Percentiles rank a stretch among this genome's conserved stretches.
Evolutionary conservation across 2,797 vertebrate genomes (phyloP).

Genomic region (Lepilemur septentrionalis): DNA sequence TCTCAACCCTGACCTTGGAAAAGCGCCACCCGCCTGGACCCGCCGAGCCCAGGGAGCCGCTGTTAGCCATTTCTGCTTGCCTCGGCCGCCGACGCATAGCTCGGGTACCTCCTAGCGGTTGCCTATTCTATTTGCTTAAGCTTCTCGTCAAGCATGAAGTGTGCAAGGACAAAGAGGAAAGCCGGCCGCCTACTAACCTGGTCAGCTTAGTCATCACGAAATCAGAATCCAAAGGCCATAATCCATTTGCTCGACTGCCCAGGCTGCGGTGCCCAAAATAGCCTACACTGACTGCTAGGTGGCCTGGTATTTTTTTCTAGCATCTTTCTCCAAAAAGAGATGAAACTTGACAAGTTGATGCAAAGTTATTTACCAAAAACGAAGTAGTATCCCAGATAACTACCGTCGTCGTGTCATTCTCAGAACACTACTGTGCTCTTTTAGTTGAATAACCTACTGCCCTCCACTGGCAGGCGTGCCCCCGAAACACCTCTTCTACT

Average conservation of each 20-base stretch:
- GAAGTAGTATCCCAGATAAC: background rate
- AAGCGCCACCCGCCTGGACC: background rate
- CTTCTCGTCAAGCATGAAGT: background rate
- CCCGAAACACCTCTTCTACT: background rate
- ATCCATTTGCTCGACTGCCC: background rate
- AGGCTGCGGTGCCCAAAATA: background rate
- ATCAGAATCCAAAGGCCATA: background rate
- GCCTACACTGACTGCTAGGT: background rate
- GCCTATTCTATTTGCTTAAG: background rate
- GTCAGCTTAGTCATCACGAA: background rate
- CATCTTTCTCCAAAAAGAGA: background rate
- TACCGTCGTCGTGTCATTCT: background rate
- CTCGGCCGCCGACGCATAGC: background rate
- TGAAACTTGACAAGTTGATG: background rate
- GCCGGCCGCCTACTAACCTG: background rate
- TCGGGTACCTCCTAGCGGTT: constrained; percentile 66
- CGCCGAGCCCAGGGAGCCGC: background rate
- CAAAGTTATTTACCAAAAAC: constrained; percentile 44
- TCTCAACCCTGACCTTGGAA: constrained; percentile 18
- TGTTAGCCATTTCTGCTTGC: background rate
- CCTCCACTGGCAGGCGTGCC: background rate
- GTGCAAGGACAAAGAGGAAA: constrained; percentile 62
- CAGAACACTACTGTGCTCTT: background rate
- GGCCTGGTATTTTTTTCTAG: background rate
- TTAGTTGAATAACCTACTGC: background rate